Evolutionary conservation across 2,113 vertebrate genomes (phyloP), one percentile per base, ranked within the genome.

Genomic region (Sitta europaea): DNA sequence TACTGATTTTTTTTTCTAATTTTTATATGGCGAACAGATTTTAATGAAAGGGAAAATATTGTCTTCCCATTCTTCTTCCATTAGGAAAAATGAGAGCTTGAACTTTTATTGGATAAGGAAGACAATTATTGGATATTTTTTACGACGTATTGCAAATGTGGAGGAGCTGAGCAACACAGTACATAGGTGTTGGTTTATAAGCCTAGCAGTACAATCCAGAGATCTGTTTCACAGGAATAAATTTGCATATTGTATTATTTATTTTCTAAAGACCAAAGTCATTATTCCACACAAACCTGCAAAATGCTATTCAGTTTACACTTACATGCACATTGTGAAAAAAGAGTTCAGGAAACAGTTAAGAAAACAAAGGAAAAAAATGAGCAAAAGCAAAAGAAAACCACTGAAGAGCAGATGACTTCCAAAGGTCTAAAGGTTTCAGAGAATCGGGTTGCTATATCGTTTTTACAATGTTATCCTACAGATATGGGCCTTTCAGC

Each of bases 361-460:
- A 33, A 31, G 28, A 74, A 67, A 75, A 75, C 10, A 54, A 38
- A 33, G 15, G 5, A 4, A 14, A 21, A n/a, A 42, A 35, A 18
- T 13, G 3, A 35, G 23, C 14, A 63, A 42, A 77, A 42, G 6
- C 11, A 35, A 65, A 11, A 38, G 38, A 16, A 12, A 55, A 36
- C 36, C 8, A 78, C 1, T 2, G 1, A 57, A 45, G 14, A 75
- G 7, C 14, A 57, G 12, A 36, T 71, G 3, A 2, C 7, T 12
- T 14, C 4, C 11, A 71, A 75, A 67, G 10, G 6, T 27, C n/a
- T 74, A 61, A 81, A 85, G 5, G 1, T 8, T 79, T 91, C 3
- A 8, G 14, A 20, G 1, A 72, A 58, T 12, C 2, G 0, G 0
- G 5, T 28, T 66, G 2, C 5, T 43, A 1, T 45, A 27, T 27